Evolutionary conservation across 2,797 vertebrate species (phyloP), one percentile per base, ranked within the genome.

Genomic region (Clarias platycephalus): DNA sequence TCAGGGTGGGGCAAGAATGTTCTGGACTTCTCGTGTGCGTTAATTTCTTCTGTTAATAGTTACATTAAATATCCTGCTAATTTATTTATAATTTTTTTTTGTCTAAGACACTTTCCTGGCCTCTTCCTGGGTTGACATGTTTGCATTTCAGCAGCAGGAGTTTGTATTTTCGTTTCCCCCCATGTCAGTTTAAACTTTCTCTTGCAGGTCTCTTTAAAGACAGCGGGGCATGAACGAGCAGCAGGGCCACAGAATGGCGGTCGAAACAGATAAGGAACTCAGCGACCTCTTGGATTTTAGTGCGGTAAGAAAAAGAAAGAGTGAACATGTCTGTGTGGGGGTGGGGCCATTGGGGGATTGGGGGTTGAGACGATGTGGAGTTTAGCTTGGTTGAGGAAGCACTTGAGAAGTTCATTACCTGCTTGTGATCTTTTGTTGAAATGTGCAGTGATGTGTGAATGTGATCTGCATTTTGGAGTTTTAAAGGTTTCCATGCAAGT

Each of bases 261-360:
- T 99, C 93, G 98, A 97, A 96, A 98, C 97, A 76, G 98, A 99
- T 96, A 99, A 99, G 95, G 98, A 99, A 95, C 96, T 99, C 94
- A 99, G 94, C 93, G 98, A 99, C 93, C 97, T 99, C 90, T 95
- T 99, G 94, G 98, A 99, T 96, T 99, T 99, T 96, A 99, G 98
- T 92, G 97, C 97, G 97, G 98, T 99, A 95, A 99, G 98, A 85
- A 91, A 87, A 88, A 86, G 91, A 90, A 91, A 90, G 85, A 18
- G 67, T 83, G 70, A 80, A 60, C 82, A 31, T 91, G 79, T 76
- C 89, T 90, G 93, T 91, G 91, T 87, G 85, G 89, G 85, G 93
- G 91, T 92, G 89, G 90, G 88, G 87, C 89, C 89, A 89, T 88
- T 89, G 24, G 40, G 58, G 55, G 28, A 58, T n/a, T 57, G 82